phyloP scores from a whole-genome alignment of 2,797 vertebrate genomes.

The Galaxias olidus region DNA sequence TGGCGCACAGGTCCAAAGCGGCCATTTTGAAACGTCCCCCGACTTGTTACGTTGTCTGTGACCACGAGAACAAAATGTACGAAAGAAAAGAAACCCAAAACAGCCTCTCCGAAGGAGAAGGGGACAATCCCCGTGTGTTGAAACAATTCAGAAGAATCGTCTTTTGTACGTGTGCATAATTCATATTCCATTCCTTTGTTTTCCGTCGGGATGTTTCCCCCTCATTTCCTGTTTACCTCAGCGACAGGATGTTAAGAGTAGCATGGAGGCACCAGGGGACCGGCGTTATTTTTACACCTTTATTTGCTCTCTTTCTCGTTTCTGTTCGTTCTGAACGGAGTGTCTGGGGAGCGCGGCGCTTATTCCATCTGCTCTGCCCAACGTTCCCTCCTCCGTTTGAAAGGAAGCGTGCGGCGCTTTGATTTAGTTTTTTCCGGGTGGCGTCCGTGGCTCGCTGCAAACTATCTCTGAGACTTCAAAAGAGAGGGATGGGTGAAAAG shows the following conservation, averaged over 20 bases:
- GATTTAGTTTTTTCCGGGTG: slow-evolving; percentile 34
- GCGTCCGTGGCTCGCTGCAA: slow-evolving; percentile 22
- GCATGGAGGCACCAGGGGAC: slow-evolving; percentile 27
- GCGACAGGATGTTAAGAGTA: slow-evolving; percentile 29
- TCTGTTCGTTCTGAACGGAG: slow-evolving; percentile 28
- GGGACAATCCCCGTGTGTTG: slow-evolving; percentile 22
- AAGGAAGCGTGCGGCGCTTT: slow-evolving; percentile 63
- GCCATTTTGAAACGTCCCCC: no score
- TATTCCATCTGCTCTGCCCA: neutral
- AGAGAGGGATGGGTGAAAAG: slow-evolving; percentile 21
- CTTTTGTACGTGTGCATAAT: slow-evolving; percentile 1
- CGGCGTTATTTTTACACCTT: slow-evolving; percentile 27
- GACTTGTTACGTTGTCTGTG: no score
- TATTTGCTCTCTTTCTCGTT: slow-evolving; percentile 6
- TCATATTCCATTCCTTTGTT: neutral
- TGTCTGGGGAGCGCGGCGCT: slow-evolving; percentile 12
- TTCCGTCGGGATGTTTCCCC: neutral
- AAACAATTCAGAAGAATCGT: slow-evolving; percentile 22
- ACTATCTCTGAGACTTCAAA: slow-evolving; percentile 57
- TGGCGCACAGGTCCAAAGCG: no score
- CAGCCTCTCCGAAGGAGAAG: slow-evolving; percentile 25
- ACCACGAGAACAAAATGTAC: no score
- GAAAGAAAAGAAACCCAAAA: slow-evolving; percentile 8
- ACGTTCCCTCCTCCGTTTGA: slow-evolving; percentile 8
- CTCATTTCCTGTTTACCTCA: slow-evolving; percentile 32